phyloP scores from a whole-genome alignment of 2,113 vertebrate species.

The Stercorarius parasiticus region DNA sequence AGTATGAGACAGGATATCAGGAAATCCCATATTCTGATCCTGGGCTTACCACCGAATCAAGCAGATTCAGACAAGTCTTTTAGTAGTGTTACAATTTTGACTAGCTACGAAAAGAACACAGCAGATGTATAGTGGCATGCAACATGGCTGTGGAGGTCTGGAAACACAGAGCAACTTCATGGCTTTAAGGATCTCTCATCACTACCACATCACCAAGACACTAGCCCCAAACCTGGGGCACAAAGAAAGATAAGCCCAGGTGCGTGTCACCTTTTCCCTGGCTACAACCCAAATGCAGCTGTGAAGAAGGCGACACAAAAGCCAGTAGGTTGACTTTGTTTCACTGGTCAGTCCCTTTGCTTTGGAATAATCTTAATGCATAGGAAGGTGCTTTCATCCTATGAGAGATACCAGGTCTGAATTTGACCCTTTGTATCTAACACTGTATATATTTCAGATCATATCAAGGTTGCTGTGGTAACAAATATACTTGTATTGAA shows the following conservation, averaged over 20 bases:
- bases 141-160: background rate
- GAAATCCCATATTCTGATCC: background rate
- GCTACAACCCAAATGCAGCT: rapidly evolving
- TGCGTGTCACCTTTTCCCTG: background rate
- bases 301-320: background rate
- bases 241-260: background rate
- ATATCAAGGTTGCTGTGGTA: conserved; percentile 14
- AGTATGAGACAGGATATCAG: background rate
- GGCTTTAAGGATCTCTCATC: background rate
- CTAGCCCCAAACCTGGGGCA: too few relatives aligned
- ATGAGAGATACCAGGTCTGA: background rate
- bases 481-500: conserved; percentile 18
- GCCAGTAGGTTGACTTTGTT: background rate
- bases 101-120: background rate
- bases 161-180: background rate
- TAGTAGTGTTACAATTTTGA: background rate
- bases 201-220: background rate
- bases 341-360: background rate
- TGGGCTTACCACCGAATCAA: background rate
- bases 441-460: background rate
- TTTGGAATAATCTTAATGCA: background rate
- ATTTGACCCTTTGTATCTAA: background rate
- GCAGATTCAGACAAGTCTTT: background rate
- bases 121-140: rapidly evolving
- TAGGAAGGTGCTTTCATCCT: background rate